Evolutionary conservation across 2,797 vertebrate species (phyloP).

Genomic region (Danio jaintianensis): DNA sequence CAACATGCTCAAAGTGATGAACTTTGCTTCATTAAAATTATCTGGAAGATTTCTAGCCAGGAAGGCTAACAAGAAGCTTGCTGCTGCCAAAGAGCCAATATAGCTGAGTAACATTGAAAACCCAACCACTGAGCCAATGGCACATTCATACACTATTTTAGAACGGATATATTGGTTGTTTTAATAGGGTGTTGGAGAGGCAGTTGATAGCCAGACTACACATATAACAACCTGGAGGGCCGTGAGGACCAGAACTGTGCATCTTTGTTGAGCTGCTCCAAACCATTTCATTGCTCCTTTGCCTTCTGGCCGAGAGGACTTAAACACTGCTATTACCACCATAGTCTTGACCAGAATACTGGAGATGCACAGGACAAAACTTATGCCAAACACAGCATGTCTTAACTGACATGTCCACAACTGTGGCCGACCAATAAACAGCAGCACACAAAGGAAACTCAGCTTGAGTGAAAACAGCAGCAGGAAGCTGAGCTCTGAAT

Average conservation of each 20-base stretch:
- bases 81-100: slow-evolving; percentile 72
- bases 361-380: slow-evolving; percentile 60
- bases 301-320: neutral
- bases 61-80: slow-evolving; percentile 58
- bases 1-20: slow-evolving; percentile 62
- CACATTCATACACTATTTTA: slow-evolving; percentile 13
- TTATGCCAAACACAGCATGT: slow-evolving; percentile 59
- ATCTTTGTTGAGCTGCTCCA: slow-evolving; percentile 41
- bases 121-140: slow-evolving; percentile 63
- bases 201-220: slow-evolving; percentile 29
- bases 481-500: slow-evolving; percentile 76
- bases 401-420: slow-evolving; percentile 57
- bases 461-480: neutral
- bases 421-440: slow-evolving; percentile 59
- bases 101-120: slow-evolving; percentile 73
- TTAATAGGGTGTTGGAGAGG: slow-evolving; percentile 55
- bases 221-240: slow-evolving; percentile 5
- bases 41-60: slow-evolving; percentile 66
- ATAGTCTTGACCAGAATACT: slow-evolving; percentile 56
- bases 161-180: slow-evolving; percentile 54
- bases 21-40: slow-evolving; percentile 71
- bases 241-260: slow-evolving; percentile 11
- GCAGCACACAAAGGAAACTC: slow-evolving; percentile 16
- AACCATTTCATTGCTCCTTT: slow-evolving; percentile 33
- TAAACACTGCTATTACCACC: slow-evolving; percentile 51